A percentile compares a stretch with the other conserved stretches of the same genome.
These are phyloP conservation scores for Lophura nycthemera DNA, from an alignment of 2,113 vertebrate genomes.

Conservation along the genomic window DNA sequence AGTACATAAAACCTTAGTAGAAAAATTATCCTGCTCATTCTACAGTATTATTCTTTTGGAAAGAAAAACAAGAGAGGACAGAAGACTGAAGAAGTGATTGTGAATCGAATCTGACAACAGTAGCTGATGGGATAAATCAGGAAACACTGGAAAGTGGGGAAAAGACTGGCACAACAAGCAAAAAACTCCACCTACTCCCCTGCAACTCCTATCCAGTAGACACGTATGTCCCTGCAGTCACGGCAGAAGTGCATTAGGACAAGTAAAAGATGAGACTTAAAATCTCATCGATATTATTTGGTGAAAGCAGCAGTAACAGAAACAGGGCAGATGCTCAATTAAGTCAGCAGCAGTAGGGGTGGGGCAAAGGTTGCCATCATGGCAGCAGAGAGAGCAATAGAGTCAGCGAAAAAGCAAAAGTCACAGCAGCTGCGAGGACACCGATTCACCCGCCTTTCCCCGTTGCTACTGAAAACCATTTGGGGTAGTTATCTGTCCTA, in stretches of 20 bases:
- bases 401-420: not conserved
- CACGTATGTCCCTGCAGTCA: not conserved
- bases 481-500: constrained; percentile 22
- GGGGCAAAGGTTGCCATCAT: constrained; percentile 8
- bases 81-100: not conserved
- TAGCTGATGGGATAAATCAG: constrained; percentile 3
- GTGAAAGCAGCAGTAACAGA: not conserved
- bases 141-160: not conserved
- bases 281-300: not conserved
- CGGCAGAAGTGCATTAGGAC: not conserved
- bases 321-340: not conserved
- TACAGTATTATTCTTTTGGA: not conserved
- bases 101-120: not conserved
- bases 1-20: constrained; percentile 27
- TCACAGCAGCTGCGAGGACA: constrained; percentile 31
- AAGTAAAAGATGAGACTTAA: not conserved
- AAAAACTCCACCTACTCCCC: not conserved
- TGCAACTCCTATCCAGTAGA: not conserved
- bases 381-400: constrained; percentile 21
- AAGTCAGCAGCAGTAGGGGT: constrained; percentile 38
- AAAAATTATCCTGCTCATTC: constrained; percentile 40
- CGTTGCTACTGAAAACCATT: constrained; percentile 10
- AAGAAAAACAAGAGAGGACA: constrained; percentile 4
- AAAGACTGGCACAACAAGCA: not conserved
- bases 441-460: not conserved